Percentiles rank a stretch among this genome's conserved stretches.
phyloP scores from a whole-genome alignment of 2,113 vertebrate genomes.

The Indicator maculatus region DNA sequence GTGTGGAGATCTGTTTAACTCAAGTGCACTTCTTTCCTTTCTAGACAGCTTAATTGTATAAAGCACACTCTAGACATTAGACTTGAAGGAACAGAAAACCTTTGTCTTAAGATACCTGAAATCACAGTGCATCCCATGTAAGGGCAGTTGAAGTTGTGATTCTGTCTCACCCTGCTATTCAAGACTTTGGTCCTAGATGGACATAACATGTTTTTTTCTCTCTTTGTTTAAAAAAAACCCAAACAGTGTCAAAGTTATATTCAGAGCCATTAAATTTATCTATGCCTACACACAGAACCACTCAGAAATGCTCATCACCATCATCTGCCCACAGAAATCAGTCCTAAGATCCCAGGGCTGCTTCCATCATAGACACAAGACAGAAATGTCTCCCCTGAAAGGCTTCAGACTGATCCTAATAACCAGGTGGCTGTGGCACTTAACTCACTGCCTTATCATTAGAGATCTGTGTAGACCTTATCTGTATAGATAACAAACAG shows the following conservation, averaged over 20 bases:
- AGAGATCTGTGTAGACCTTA: no score
- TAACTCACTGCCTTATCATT: no score
- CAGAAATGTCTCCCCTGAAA: no score
- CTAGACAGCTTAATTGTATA: background rate
- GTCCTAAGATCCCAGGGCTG: background rate
- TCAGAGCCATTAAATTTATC: background rate
- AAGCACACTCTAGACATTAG: background rate
- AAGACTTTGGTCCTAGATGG: background rate
- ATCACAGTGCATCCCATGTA: background rate
- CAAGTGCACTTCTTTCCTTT: background rate
- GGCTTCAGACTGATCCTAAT: no score
- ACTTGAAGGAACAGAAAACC: background rate
- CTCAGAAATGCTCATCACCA: background rate
- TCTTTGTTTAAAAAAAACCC: background rate
- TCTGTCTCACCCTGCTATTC: background rate
- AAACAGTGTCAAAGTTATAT: fast-evolving
- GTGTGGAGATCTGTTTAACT: background rate
- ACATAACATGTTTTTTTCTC: background rate
- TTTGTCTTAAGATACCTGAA: background rate
- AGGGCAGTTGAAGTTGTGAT: background rate
- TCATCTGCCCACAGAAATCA: background rate
- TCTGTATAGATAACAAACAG: no score
- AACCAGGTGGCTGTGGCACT: no score
- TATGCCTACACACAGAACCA: background rate
- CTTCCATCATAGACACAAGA: no score